Evolutionary conservation across 92 coral and sea anemone genomes (phyloP).

Genomic region (Zoanthus sansibaricus): DNA sequence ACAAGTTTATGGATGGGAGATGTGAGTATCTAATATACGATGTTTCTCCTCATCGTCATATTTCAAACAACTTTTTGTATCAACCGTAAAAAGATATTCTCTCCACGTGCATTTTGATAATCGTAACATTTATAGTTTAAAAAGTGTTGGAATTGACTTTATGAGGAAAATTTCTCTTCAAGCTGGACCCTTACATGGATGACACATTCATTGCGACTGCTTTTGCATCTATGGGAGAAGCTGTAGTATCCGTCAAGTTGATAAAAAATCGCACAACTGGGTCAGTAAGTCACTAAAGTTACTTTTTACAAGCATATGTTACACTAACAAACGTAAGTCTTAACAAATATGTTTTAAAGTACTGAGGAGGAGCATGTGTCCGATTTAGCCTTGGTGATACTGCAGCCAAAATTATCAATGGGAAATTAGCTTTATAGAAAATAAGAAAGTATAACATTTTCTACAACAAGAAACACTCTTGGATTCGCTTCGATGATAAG

Average conservation of each 20-base stretch:
- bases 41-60: neutral
- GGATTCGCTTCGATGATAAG: too few species aligned
- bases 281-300: constrained; percentile 48
- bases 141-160: neutral
- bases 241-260: constrained; percentile 82
- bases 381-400: too few species aligned
- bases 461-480: too few species aligned
- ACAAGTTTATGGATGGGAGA: constrained; percentile 98
- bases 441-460: too few species aligned
- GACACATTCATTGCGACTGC: constrained; percentile 89
- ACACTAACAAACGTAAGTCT: too few species aligned
- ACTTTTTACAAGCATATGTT: neutral
- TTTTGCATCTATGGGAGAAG: constrained; percentile 96
- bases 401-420: too few species aligned
- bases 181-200: constrained; percentile 93
- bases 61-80: neutral
- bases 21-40: constrained; percentile 60
- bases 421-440: too few species aligned
- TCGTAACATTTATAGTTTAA: neutral
- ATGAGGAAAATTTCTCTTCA: neutral
- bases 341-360: too few species aligned
- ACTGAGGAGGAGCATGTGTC: too few species aligned
- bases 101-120: neutral
- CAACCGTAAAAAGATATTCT: neutral
- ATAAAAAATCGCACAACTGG: constrained; percentile 92